Evolutionary conservation across 2,797 vertebrate genomes (phyloP).

Genomic region (Chelonia mydas): DNA sequence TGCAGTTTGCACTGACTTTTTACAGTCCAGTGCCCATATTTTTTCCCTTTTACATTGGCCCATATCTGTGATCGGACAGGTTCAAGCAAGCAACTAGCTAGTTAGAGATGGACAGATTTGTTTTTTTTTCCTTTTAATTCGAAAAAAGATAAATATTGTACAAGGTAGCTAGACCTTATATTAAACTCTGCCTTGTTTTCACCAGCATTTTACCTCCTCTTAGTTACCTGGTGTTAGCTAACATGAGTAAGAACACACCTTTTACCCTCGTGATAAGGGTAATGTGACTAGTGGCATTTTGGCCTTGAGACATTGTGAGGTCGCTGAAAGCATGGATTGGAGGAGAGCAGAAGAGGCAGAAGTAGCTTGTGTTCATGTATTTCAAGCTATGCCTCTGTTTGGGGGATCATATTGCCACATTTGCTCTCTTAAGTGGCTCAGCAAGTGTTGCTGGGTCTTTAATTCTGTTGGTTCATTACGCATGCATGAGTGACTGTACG

Average conservation of each 20-base stretch:
- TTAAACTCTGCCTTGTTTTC: background rate
- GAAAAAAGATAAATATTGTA: fast-evolving
- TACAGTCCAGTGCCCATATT: background rate
- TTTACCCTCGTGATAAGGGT: fast-evolving
- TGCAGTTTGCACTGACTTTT: background rate
- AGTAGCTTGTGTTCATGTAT: background rate
- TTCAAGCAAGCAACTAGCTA: background rate
- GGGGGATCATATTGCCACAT: background rate
- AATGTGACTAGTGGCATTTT: fast-evolving
- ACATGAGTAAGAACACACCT: background rate
- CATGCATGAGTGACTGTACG: background rate
- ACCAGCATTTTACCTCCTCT: fast-evolving
- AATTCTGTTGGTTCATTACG: background rate
- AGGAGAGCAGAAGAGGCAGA: background rate
- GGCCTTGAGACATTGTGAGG: background rate
- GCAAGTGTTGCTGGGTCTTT: background rate
- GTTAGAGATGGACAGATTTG: background rate
- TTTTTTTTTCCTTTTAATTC: background rate
- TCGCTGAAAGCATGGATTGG: background rate
- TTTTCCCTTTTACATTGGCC: background rate
- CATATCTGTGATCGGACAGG: background rate
- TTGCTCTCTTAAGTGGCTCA: background rate
- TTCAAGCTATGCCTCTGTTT: background rate
- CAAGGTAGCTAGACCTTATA: fast-evolving
- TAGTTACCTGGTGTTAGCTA: background rate